These are phyloP conservation scores for Tetrapedia diversipes DNA, from an alignment of 2,888 invertebrate species.

Conservation along the genomic window DNA sequence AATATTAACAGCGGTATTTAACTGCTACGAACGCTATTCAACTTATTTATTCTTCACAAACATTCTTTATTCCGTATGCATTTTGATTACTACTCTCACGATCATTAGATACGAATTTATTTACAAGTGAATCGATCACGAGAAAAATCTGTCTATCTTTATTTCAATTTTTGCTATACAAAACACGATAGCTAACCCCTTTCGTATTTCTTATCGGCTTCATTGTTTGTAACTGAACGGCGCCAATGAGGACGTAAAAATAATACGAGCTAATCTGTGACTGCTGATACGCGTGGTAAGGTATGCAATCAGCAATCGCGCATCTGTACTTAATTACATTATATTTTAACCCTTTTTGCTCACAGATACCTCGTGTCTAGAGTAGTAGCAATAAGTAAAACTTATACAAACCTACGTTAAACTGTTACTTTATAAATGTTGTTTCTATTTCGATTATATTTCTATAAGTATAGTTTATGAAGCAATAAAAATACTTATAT, in stretches of 20 bases:
- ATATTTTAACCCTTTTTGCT: neutral
- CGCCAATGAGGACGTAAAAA: slow-evolving; percentile 44
- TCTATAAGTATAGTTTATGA: too few relatives aligned
- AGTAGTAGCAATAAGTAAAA: too few relatives aligned
- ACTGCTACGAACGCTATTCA: neutral
- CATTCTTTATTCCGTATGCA: neutral
- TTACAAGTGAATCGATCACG: too few relatives aligned
- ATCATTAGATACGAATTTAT: too few relatives aligned
- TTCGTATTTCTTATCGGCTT: slow-evolving; percentile 36
- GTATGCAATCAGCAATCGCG: slow-evolving; percentile 23
- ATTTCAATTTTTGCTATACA: too few relatives aligned
- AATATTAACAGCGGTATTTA: slow-evolving; percentile 43
- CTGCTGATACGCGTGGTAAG: slow-evolving; percentile 20
- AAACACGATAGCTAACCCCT: slow-evolving; percentile 19
- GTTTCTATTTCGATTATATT: too few relatives aligned
- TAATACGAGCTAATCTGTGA: slow-evolving; percentile 35
- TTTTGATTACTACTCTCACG: neutral
- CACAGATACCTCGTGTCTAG: too few relatives aligned
- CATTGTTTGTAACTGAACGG: slow-evolving; percentile 40
- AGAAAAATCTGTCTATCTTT: too few relatives aligned
- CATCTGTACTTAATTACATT: neutral
- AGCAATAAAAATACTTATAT: too few relatives aligned
- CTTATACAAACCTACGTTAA: too few relatives aligned
- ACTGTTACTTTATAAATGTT: too few relatives aligned
- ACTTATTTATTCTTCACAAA: neutral